phyloP scores from a whole-genome alignment of 2,888 invertebrate genomes.

The Coelogynopora nodosa region DNA sequence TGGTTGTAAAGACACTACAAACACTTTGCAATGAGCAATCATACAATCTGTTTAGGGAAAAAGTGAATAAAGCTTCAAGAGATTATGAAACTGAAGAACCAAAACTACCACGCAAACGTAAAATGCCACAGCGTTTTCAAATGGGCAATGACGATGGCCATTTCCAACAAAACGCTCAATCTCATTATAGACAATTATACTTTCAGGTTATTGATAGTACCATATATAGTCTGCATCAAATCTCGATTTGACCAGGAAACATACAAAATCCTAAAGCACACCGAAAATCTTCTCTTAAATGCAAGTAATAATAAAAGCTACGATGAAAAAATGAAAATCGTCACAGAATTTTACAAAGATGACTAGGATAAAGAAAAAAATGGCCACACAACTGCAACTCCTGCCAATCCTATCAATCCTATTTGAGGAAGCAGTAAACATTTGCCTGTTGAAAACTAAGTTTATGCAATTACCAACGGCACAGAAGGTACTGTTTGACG shows the following conservation, averaged over 20 bases:
- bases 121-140: constrained; percentile 31
- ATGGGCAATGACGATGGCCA: constrained; percentile 23
- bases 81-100: constrained; percentile 27
- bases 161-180: constrained; percentile 28
- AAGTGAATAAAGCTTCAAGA: constrained; percentile 20
- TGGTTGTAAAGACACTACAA: constrained; percentile 19
- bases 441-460: too few relatives aligned
- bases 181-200: constrained; percentile 15
- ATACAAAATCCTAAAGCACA: background rate
- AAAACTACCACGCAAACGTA: constrained; percentile 27
- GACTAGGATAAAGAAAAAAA: too few relatives aligned
- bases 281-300: background rate
- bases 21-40: constrained; percentile 20
- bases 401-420: too few relatives aligned
- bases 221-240: constrained; percentile 27
- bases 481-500: too few relatives aligned
- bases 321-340: background rate
- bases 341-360: background rate
- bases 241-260: background rate
- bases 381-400: too few relatives aligned
- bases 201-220: constrained; percentile 17
- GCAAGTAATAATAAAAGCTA: background rate
- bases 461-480: too few relatives aligned
- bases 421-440: too few relatives aligned
- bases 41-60: constrained; percentile 22